Conservation (phyloP, 2,797 vertebrate genomes). For the Falco novaeseelandiae region DNA sequence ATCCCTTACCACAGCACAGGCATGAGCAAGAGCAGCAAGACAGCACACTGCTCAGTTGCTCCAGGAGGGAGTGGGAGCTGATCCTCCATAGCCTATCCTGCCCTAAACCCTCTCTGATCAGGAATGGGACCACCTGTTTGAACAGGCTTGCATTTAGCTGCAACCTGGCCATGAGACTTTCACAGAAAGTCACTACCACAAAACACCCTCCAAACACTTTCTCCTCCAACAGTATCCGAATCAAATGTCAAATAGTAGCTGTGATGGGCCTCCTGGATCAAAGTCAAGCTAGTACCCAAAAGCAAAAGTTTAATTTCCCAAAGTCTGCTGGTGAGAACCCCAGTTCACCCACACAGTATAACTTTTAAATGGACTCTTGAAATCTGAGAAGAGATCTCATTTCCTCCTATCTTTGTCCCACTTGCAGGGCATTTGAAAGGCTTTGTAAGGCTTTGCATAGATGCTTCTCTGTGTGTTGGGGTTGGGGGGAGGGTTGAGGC, state of each 20-base stretch:
- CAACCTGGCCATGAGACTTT: background rate
- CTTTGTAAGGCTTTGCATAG: constrained; percentile 56
- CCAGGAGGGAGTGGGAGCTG: background rate
- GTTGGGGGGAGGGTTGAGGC: constrained; percentile 30
- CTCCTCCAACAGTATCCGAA: background rate
- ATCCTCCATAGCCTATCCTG: background rate
- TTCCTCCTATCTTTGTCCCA: constrained; percentile 61
- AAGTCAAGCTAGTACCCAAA: background rate
- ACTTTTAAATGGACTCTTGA: constrained; percentile 52
- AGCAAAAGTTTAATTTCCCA: background rate
- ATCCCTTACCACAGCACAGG: background rate
- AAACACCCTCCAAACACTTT: background rate
- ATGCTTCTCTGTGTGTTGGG: constrained; percentile 36
- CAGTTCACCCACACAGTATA: background rate
- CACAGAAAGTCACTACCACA: background rate
- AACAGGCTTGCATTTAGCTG: background rate
- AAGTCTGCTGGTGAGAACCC: background rate
- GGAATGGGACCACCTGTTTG: background rate
- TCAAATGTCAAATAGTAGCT: background rate
- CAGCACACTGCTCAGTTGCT: background rate
- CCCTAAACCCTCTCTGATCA: background rate
- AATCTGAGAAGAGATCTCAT: constrained; percentile 55
- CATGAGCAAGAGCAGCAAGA: background rate
- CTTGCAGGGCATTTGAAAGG: constrained; percentile 47
- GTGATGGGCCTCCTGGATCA: background rate